Percentiles rank a stretch among this genome's conserved stretches.
phyloP scores from a whole-genome alignment of 2,113 vertebrate genomes.

The Platichthys stellatus region DNA sequence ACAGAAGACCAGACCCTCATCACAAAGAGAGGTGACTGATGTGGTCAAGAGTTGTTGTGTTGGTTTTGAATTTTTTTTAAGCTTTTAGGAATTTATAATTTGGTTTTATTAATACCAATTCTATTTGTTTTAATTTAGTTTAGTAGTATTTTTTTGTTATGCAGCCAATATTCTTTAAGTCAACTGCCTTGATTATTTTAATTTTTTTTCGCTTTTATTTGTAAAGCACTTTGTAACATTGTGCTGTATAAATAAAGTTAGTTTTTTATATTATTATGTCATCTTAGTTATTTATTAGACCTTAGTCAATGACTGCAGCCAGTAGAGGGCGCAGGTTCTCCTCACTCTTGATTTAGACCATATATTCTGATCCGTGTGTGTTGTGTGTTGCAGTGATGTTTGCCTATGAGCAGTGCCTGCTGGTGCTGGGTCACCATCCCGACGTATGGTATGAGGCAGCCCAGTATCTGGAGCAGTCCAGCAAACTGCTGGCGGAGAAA shows the following conservation, averaged over 20 bases:
- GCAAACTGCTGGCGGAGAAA: constrained; percentile 97
- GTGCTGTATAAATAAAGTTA: no score
- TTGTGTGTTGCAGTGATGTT: constrained; percentile 91
- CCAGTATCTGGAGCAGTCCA: constrained; percentile 98
- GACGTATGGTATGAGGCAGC: constrained; percentile 99
- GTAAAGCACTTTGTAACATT: no score
- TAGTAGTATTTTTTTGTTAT: no score
- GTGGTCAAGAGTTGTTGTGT: no score
- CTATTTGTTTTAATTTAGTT: no score
- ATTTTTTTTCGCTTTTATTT: no score
- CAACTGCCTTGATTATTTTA: no score
- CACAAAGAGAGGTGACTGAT: constrained; percentile 93
- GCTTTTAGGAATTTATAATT: no score
- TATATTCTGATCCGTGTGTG: constrained; percentile 37
- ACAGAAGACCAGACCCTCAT: constrained; percentile 99
- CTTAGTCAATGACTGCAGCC: neutral
- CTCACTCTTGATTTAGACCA: neutral
- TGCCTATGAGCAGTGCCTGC: constrained; percentile 97
- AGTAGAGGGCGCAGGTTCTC: constrained; percentile 36
- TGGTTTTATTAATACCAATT: neutral
- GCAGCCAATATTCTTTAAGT: no score
- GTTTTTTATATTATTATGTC: no score
- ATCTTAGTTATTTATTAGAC: no score
- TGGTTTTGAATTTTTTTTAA: neutral
- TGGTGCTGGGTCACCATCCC: constrained; percentile 97